phyloP scores from a whole-genome alignment of 2,797 vertebrate species.

The Phoeniculus purpureus region DNA sequence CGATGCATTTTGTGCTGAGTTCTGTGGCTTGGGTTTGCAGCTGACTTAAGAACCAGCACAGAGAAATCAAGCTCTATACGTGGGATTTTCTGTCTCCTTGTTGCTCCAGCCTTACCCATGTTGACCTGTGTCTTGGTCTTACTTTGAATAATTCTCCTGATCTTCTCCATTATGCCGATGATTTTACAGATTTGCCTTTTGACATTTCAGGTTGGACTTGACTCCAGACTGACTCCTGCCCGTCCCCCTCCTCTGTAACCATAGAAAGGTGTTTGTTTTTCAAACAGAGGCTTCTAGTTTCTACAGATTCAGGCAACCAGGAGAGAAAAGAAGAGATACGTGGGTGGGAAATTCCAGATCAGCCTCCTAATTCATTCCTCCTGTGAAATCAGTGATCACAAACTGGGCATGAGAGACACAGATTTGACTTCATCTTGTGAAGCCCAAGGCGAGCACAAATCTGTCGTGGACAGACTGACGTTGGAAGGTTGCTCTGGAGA shows the following conservation, averaged over 20 bases:
- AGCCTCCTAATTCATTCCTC: background rate
- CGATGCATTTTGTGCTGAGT: conserved; percentile 21
- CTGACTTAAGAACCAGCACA: background rate
- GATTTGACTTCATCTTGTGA: background rate
- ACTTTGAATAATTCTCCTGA: background rate
- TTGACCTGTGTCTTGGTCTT: background rate
- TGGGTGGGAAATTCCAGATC: background rate
- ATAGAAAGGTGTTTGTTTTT: background rate
- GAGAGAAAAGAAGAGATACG: background rate
- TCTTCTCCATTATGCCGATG: background rate
- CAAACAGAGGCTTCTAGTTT: background rate
- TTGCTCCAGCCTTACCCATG: background rate
- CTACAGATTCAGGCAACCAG: background rate
- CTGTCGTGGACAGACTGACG: background rate
- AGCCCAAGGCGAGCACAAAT: background rate
- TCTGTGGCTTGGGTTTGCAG: background rate
- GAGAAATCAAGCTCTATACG: background rate
- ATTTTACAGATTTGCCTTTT: background rate
- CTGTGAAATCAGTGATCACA: background rate
- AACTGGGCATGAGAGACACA: background rate
- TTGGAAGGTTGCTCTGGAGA: background rate
- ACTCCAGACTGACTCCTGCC: background rate
- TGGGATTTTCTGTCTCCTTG: background rate
- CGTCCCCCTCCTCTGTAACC: background rate
- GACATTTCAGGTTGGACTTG: background rate